Evolutionary conservation across 2,113 vertebrate species (phyloP), one percentile per base, ranked within the genome.

Genomic region (Otis tarda): DNA sequence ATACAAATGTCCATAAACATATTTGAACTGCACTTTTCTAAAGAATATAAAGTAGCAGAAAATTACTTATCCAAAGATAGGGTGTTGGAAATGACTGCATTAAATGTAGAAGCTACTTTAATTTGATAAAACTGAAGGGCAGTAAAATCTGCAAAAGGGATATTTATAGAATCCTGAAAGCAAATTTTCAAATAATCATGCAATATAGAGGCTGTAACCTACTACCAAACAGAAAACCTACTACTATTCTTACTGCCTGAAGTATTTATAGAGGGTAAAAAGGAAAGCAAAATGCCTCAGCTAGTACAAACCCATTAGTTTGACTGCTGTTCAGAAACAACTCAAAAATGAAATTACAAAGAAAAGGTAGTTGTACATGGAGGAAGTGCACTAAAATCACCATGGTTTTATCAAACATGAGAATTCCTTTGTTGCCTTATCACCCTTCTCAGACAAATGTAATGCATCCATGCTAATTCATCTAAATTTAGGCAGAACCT

Each of bases 261-360:
- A 73, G 12, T 41, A 24, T 5, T 3, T 33, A 31, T 0, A 0
- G 8, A 10, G 17, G 4, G 21, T 56, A 63, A 39, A 87, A 84
- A 45, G 9, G 10, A 33, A 90, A 85, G 5, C 11, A 56, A 85
- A 88, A 92, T 71, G 6, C 2, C 19, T 82, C 30, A 37, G 10
- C 19, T 82, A 50, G 24, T 50, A 45, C 19, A 55, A 22, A 24
- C 4, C 17, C 6, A 1, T 24, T 25, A 43, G 5, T 37, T 67
- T 71, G 16, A 53, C 25, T 59, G 14, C 4, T 45, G 4, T 37
- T 85, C 70, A 88, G 28, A 71, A 91, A 60, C 15, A 47, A 60
- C 17, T 83, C 43, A 68, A 60, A 90, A 81, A 59, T 30, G 0
- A 83, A 76, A 75, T 16, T 5, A 63, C 23, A 85, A 79, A 45